These are phyloP conservation scores for Cheilosia pagana DNA, from an alignment of 2,888 invertebrate genomes.

Conservation along the genomic window DNA sequence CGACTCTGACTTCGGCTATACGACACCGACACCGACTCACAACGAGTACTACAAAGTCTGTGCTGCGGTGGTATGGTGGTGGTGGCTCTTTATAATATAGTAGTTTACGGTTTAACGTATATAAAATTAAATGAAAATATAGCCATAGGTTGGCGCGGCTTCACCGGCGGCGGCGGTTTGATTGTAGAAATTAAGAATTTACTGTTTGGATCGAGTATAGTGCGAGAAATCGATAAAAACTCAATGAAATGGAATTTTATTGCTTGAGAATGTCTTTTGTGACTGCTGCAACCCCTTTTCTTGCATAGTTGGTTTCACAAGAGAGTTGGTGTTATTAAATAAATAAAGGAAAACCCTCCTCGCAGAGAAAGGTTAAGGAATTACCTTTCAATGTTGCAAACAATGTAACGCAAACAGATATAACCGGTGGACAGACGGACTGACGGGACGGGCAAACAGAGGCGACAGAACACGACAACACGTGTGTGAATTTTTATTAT, in stretches of 20 bases:
- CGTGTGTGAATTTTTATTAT: constrained; percentile 23
- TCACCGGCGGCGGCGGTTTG: constrained; percentile 16
- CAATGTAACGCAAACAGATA: constrained; percentile 10
- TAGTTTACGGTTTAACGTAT: constrained; percentile 71
- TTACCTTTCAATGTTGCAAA: constrained; percentile 43
- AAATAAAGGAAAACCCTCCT: constrained; percentile 15
- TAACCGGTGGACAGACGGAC: constrained; percentile 26
- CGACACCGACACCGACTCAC: constrained; percentile 26
- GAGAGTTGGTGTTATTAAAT: constrained; percentile 54
- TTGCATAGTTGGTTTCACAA: constrained; percentile 9
- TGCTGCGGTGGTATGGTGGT: too few species aligned
- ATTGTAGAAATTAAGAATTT: constrained; percentile 72
- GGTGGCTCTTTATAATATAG: constrained; percentile 68
- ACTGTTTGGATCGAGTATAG: constrained; percentile 66
- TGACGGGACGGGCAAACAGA: constrained; percentile 3
- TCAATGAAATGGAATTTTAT: constrained; percentile 73
- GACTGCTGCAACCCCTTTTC: constrained; percentile 43
- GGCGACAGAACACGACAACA: constrained; percentile 26
- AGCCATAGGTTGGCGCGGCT: constrained; percentile 30
- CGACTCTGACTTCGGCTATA: constrained; percentile 52
- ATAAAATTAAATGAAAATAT: constrained; percentile 71
- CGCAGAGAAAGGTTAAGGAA: constrained; percentile 23
- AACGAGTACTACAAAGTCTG: constrained; percentile 16
- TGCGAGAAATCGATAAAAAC: constrained; percentile 73
- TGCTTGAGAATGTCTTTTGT: constrained; percentile 64